Base-by-base conservation (phyloP, 1,140 invertebrate species). In the Coenobita brevimanus region DNA sequence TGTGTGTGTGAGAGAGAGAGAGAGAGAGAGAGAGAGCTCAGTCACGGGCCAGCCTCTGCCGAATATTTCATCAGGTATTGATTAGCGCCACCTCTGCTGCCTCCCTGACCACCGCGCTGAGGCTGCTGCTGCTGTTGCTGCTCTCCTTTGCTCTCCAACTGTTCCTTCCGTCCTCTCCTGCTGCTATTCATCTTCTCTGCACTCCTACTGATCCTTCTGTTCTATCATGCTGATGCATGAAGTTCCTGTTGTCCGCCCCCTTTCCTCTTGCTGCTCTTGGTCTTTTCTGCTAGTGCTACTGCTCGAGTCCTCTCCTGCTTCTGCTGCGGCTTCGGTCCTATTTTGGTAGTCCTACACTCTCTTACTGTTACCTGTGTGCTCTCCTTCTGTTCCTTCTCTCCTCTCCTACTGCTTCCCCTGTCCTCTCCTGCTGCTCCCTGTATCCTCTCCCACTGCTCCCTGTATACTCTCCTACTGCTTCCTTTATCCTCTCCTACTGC, bases 1-100 rank as follows among this genome's bases (percentile, higher is more conserved):
- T 71, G 30, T 71, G n/a, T 15, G 67, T 30, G 67, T 30, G 67
- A 17, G 4, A 38, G 24, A 17, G 67, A 17, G 67, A 38, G 67
- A 38, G 67, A 13, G 36, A n/a, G 67, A 38, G 67, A 30, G 10
- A 33, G 67, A 30, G 13, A 21, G 33, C 41, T 38, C 67, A 38
- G 10, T 38, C 67, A 71, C 30, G 33, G 24, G 13, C 67, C 15
- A 71, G 13, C 41, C 33, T 71, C 67, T 71, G 67, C 15, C 67
- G 33, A 71, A 71, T 71, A 71, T 71, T 71, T 71, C 67, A 71
- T 33, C 67, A 71, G 67, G 67, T 71, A 71, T 71, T 71, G 67
- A 71, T 71, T 38, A 38, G 67, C 67, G 36, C 33, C 67, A 38
- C 67, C 67, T 71, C n/a, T 38, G n/a, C n/a, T n/a, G n/a, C n/a